These are phyloP conservation scores for Seriola dumerili DNA, from an alignment of 2,113 vertebrate genomes.

Conservation along the genomic window DNA sequence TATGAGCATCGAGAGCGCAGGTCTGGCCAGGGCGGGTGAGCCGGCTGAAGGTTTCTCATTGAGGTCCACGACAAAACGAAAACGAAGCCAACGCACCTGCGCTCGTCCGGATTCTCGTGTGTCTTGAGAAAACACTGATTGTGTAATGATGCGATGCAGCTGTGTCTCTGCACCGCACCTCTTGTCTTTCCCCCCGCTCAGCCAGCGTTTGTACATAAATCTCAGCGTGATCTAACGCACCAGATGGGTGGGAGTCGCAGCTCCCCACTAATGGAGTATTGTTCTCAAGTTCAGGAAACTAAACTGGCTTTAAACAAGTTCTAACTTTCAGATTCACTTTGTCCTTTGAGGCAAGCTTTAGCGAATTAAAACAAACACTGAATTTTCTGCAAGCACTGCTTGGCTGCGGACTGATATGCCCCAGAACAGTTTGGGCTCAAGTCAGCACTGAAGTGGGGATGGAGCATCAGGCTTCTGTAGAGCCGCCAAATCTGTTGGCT, in stretches of 20 bases:
- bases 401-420: slow-evolving; percentile 33
- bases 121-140: slow-evolving; percentile 18
- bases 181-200: neutral
- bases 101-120: neutral
- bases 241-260: slow-evolving; percentile 12
- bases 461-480: slow-evolving; percentile 55
- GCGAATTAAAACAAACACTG: slow-evolving; percentile 25
- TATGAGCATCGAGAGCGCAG: slow-evolving; percentile 63
- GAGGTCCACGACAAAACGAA: slow-evolving; percentile 11
- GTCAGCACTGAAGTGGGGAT: slow-evolving; percentile 46
- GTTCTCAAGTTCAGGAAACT: slow-evolving; percentile 8
- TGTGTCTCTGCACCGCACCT: neutral
- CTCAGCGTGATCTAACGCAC: slow-evolving; percentile 1
- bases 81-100: slow-evolving; percentile 4
- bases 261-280: neutral
- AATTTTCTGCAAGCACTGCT: slow-evolving; percentile 10
- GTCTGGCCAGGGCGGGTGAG: slow-evolving; percentile 10
- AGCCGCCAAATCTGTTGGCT: slow-evolving; percentile 76
- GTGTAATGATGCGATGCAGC: slow-evolving; percentile 21
- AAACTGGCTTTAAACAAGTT: slow-evolving; percentile 17
- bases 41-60: neutral
- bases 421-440: slow-evolving; percentile 47
- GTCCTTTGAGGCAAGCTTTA: slow-evolving; percentile 15
- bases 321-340: neutral
- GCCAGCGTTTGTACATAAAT: neutral